phyloP scores from a whole-genome alignment of 2,888 invertebrate species.

The Piscicola geometra region DNA sequence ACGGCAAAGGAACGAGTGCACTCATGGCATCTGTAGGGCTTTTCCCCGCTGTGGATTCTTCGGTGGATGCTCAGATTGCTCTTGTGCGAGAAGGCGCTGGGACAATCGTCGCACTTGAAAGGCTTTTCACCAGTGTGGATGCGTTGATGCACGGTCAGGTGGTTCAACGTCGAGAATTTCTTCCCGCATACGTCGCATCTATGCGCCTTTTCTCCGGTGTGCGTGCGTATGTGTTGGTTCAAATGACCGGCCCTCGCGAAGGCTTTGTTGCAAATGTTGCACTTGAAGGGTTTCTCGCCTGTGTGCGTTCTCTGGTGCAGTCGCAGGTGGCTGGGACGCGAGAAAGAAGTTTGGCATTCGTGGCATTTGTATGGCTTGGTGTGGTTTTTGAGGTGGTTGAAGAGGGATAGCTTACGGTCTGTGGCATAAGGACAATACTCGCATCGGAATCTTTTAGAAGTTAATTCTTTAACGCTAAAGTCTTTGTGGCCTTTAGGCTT shows the following conservation, averaged over 20 bases:
- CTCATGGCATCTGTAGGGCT: background rate
- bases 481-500: too few species aligned
- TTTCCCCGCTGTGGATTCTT: background rate
- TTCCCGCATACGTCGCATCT: slow-evolving; percentile 1
- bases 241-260: too few species aligned
- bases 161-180: background rate
- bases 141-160: background rate
- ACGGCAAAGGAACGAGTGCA: background rate
- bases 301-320: background rate
- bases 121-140: background rate
- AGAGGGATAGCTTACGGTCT: too few species aligned
- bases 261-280: too few species aligned
- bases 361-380: too few species aligned
- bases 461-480: too few species aligned
- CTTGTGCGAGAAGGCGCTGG: background rate
- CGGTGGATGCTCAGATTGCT: slow-evolving; percentile 3
- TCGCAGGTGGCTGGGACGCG: background rate
- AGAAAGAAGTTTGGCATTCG: background rate
- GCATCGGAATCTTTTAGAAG: too few species aligned
- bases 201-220: too few species aligned
- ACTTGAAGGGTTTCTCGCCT: background rate
- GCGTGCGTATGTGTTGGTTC: too few species aligned
- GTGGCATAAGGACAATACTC: too few species aligned
- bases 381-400: too few species aligned
- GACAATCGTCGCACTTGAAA: background rate